These are phyloP conservation scores for Eupsilia transversa DNA, from an alignment of 2,888 invertebrate species.

Conservation along the genomic window DNA sequence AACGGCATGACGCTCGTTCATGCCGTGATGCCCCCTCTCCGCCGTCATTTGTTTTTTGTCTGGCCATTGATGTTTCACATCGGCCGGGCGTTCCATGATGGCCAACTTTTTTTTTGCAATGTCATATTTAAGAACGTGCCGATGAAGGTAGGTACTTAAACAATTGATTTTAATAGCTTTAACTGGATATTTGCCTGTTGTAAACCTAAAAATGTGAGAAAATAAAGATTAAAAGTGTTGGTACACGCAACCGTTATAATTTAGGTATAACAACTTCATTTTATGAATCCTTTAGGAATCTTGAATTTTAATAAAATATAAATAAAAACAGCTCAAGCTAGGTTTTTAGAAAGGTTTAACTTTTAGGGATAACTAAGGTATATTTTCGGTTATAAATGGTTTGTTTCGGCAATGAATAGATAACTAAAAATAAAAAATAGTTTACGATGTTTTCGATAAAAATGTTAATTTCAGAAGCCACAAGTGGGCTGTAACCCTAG, in stretches of 20 bases:
- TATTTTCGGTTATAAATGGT: constrained; percentile 14
- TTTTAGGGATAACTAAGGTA: background rate
- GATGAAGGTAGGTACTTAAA: too few relatives aligned
- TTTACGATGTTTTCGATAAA: constrained; percentile 5
- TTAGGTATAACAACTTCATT: constrained; percentile 28
- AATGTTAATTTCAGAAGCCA: constrained; percentile 26
- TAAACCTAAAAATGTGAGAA: background rate
- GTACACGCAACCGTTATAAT: constrained; percentile 11
- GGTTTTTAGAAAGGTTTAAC: background rate
- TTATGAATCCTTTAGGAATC: constrained; percentile 18
- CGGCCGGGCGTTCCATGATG: too few relatives aligned
- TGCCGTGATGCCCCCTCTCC: too few relatives aligned
- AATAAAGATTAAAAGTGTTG: background rate
- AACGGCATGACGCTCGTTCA: too few relatives aligned
- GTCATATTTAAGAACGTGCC: too few relatives aligned
- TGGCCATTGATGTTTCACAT: too few relatives aligned
- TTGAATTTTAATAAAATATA: constrained; percentile 9
- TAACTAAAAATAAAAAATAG: constrained; percentile 4
- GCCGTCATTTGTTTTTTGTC: too few relatives aligned
- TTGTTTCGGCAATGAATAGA: background rate
- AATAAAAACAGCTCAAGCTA: background rate
- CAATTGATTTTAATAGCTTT: too few relatives aligned
- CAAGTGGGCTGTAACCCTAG: constrained; percentile 3
- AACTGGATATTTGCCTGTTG: background rate
- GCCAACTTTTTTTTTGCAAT: too few relatives aligned